Evolutionary conservation across 2,113 vertebrate genomes (phyloP).

Genomic region (Anoura caudifer): DNA sequence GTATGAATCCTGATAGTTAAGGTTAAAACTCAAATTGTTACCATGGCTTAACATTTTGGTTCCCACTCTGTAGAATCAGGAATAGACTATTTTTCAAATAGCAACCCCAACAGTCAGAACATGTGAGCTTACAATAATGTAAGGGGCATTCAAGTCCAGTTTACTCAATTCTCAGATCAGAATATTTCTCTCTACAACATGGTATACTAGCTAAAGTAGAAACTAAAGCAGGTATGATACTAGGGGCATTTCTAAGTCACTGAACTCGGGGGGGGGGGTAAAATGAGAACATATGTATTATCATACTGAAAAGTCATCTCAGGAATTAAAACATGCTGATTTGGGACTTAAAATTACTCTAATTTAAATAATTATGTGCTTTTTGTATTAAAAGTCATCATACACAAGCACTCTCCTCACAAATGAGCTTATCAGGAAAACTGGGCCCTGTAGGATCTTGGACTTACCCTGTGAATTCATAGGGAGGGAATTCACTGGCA

Average conservation of each 20-base stretch:
- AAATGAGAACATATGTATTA: not conserved
- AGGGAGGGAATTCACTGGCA: not conserved
- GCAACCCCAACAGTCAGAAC: not conserved
- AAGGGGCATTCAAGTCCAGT: not conserved
- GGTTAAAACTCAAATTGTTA: not conserved
- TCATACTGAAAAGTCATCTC: not conserved
- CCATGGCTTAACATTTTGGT: not conserved
- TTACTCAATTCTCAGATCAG: not conserved
- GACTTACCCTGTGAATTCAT: not conserved
- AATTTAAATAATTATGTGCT: not conserved
- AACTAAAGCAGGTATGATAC: not conserved
- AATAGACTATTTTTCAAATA: not conserved
- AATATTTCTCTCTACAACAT: not conserved
- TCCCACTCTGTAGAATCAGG: not conserved
- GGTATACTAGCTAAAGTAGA: not conserved
- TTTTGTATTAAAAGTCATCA: slow-evolving; percentile 30
- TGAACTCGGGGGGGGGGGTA: not conserved
- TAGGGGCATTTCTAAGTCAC: not conserved
- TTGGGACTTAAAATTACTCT: not conserved
- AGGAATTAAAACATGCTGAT: not conserved
- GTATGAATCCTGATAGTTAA: not conserved
- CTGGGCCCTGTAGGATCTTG: not conserved
- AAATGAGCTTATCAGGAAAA: not conserved
- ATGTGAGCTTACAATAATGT: not conserved
- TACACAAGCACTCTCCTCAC: not conserved